Base-by-base conservation (phyloP, 2,797 vertebrate species). In the Sebastes jordani region DNA sequence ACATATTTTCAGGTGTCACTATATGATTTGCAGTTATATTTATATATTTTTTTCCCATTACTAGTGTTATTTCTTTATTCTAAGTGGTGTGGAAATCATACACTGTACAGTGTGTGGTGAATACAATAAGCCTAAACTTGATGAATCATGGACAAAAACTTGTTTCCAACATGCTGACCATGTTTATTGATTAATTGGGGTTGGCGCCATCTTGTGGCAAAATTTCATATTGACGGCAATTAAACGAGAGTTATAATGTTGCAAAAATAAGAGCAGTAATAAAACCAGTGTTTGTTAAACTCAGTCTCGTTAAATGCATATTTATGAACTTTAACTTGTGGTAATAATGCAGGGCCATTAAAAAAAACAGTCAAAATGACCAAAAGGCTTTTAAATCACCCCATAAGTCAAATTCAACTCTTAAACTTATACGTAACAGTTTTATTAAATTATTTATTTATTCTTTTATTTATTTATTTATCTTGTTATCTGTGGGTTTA, bases 131-230 rank as follows among this genome's bases (percentile, higher is more conserved):
- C 49, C 56, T 59, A 83, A 71, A 89, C 86, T 93, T 93, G 81
- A 92, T 85, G 66, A 87, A 90, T 92, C 78, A 91, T 82, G 82
- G 69, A 81, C 32, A 34, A 34, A 84, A 93, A 94, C 87, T 93
- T 93, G 81, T 81, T 85, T 68, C 69, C 64, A 80, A 70, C 63
- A 23, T 72, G 65, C 42, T 73, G 52, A 89, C 61, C 64, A 79
- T 23, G 18, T 16, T 74, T 83, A 86, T 85, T 67, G 46, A 78
- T 74, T 70, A 49, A 66, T 64, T 81, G 29, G 22, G 59, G 89
- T 76, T 91, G 82, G 90, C 91, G 82, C 85, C 92, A 93, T 91
- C 95, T 85, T 75, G 86, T 92, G 95, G 81, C 46, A 13, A 5
- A 5, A 66, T 70, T 30, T 68, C 0, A 66, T 59, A 59, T 23